Evolutionary conservation across 2,113 vertebrate species (phyloP).

Genomic region (Picathartes gymnocephalus): DNA sequence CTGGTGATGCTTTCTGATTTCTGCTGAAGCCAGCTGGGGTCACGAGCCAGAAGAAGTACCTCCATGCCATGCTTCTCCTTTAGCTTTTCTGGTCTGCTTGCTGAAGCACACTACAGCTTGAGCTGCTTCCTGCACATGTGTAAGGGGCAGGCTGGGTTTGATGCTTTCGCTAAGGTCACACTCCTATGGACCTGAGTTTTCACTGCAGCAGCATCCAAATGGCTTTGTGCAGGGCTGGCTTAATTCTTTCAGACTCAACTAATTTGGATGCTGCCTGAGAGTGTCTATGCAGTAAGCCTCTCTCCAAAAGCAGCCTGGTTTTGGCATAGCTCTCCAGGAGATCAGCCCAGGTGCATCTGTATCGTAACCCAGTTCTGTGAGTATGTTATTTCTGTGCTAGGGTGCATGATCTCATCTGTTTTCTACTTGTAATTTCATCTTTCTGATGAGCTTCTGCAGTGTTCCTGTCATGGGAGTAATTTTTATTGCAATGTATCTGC

Average conservation of each 20-base stretch:
- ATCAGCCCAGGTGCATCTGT: not conserved
- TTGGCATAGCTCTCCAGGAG: not conserved
- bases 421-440: not conserved
- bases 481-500: not conserved
- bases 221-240: not conserved
- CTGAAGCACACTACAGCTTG: not conserved
- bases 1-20: not conserved
- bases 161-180: not conserved
- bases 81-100: not conserved
- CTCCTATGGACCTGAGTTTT: not conserved
- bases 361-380: not conserved
- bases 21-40: not conserved
- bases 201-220: not conserved
- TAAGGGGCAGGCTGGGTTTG: not conserved
- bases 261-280: not conserved
- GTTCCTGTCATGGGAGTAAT: not conserved
- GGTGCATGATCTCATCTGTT: not conserved
- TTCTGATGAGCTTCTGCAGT: not conserved
- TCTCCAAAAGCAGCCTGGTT: not conserved
- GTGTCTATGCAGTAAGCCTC: not conserved
- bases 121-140: accelerated
- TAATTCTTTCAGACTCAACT: not conserved
- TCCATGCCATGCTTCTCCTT: not conserved
- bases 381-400: not conserved
- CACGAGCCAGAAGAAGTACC: not conserved